phyloP scores from a whole-genome alignment of 1,140 invertebrate species.

The Apocrypta bakeri region DNA sequence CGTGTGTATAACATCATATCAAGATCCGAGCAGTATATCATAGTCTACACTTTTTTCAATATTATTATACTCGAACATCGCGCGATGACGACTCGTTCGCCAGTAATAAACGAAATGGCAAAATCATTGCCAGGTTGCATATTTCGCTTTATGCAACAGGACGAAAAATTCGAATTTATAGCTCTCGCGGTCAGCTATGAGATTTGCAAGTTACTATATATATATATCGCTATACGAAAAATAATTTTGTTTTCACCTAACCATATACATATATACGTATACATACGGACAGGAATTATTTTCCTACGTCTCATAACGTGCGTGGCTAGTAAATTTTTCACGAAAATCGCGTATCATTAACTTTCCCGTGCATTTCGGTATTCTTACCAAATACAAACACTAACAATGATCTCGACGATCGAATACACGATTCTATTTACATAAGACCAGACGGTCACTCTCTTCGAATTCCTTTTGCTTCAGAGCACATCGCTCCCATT shows the following conservation, averaged over 20 bases:
- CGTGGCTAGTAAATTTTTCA: too few species aligned
- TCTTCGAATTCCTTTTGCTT: neutral
- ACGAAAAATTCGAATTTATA: neutral
- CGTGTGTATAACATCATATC: too few species aligned
- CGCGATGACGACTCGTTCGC: neutral
- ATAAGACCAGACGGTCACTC: neutral
- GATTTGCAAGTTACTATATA: neutral
- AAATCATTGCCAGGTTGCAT: neutral
- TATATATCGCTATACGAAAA: neutral
- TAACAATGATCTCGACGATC: too few species aligned
- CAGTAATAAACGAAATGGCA: neutral
- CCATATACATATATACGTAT: too few species aligned
- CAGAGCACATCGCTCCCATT: neutral
- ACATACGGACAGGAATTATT: too few species aligned
- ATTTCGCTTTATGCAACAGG: neutral
- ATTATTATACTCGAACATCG: neutral
- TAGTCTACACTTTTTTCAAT: too few species aligned
- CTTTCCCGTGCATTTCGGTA: too few species aligned
- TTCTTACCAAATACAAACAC: too few species aligned
- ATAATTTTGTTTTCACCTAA: neutral
- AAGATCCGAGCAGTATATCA: too few species aligned
- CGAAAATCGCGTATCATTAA: too few species aligned
- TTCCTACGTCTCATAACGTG: too few species aligned
- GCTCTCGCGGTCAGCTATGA: neutral
- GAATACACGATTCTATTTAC: neutral